Evolutionary conservation across 1,140 invertebrate species (phyloP), one percentile per base, ranked within the genome.

Genomic region (Saxidomus purpurata): DNA sequence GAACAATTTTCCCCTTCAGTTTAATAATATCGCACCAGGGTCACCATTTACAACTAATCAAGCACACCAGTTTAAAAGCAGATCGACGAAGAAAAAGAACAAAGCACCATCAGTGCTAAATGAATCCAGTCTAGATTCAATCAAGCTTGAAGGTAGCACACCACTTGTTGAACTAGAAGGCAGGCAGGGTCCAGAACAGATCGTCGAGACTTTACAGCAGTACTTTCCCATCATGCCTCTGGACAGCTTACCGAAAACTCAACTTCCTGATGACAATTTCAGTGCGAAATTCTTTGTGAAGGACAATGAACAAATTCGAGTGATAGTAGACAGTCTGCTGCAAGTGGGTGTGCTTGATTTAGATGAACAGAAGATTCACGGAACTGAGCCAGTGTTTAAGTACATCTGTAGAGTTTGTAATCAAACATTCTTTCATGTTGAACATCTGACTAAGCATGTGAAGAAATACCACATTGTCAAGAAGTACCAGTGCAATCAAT

Each of bases 401-500:
- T 79, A 81, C 28, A 52, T 81, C 13, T 88, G 86, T 55, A 47
- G 77, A 55, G 36, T 88, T 34, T 88, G 86, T 47, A 61, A 67
- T 31, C 52, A 59, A 25, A 55, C 43, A 34, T 88, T 88, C 77
- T 88, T 80, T 59, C 86, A 88, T 67, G 55, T 88, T 22, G 86
- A 88, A 49, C 86, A 88, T 36, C 52, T 88, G 13, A 88, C 76
- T 0, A 88, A 88, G 38, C 86, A 88, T 22, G 43, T 88, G 8
- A 88, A 88, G 55, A 80, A 80, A 38, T 4, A 63, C 17, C 86
- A 88, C 43, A 71, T 88, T 31, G 47, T 88, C 28, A 88, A 88
- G 43, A 67, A 79, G 49, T 88, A 79, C 47, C 71, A 88, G 77
- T 88, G 86, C 76, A 55, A n/a, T 40, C 28, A 88, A n/a, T 88